Conservation (phyloP, 2,888 invertebrate genomes). For the Orchesellides sinensis region DNA sequence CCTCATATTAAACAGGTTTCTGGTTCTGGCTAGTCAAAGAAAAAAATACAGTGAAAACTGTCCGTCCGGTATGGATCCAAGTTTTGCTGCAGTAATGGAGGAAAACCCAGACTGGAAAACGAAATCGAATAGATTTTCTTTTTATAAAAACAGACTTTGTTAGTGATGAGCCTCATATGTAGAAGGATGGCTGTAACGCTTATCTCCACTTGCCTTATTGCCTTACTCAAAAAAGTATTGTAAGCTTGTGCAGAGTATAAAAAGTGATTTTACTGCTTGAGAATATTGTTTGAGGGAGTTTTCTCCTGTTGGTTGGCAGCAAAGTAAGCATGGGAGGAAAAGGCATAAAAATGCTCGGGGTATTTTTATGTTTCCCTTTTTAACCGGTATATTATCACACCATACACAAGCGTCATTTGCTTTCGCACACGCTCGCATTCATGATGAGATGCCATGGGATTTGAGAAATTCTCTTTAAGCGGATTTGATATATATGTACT, state of each 20-base stretch:
- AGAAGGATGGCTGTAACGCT: neutral
- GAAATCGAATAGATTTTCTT: neutral
- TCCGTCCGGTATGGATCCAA: neutral
- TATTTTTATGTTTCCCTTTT: neutral
- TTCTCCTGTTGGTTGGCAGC: no score
- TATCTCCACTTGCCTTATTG: no score
- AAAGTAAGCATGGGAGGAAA: no score
- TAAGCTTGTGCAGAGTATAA: no score
- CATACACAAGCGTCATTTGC: no score
- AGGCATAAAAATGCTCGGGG: no score
- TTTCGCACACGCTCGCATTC: neutral
- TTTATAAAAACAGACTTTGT: no score
- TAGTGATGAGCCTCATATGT: neutral
- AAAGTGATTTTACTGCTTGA: no score
- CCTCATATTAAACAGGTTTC: conserved; percentile 24
- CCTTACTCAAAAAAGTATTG: no score
- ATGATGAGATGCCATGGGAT: conserved; percentile 52
- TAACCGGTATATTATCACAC: neutral
- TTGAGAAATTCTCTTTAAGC: conserved; percentile 55
- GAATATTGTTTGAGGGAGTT: neutral
- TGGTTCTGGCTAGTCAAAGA: neutral
- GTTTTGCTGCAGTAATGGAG: neutral
- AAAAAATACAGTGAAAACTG: no score
- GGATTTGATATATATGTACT: no score
- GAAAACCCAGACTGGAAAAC: neutral